Base-by-base conservation (phyloP, 1,140 invertebrate genomes). In the Drosophila parvula region DNA sequence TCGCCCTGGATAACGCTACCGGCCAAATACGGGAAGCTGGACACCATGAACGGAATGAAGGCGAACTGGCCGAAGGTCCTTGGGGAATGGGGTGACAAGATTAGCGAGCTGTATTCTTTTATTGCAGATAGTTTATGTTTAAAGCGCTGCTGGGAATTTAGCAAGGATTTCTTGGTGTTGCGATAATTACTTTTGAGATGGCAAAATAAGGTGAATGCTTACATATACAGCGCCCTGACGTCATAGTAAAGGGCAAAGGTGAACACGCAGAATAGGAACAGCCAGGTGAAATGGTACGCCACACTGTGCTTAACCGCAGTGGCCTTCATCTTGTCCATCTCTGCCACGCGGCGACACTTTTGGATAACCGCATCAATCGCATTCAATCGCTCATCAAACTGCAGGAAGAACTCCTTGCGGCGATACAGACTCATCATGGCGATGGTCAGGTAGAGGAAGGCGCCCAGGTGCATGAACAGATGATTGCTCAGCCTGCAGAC, bases 1-100 rank as follows among this genome's bases (percentile, higher is more conserved):
- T 90, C 84, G 1, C 84, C 90, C 43, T 90, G 88, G 36, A 90
- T 85, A 41, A 91, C 79, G 60, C 90, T 91, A 16, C 84, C 88
- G 48, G 90, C 88, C 55, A 91, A 55, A 53, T 81, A 91, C 2
- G 90, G 90, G 50, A 91, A 91, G 48, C 81, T 91, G 8, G 79
- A 81, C 0, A 86, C 84, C 90, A 91, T 90, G 48, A 86, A 78
- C 36, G 81, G 67, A 38, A 91, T 56, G 27, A 91, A 78, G 11
- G 82, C 82, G 48, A 73, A 86, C 36, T 79, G 56, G 5, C 73
- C 79, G 28, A 90, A 90, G 36, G 74, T 69, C 27, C 86, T 90
- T 41, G 0, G 34, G 27, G 9, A 43, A 34, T 16, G 7, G 16
- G 10, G 10, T 12, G n/a, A 47, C 9, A 38, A 38, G 55, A 22